Evolutionary conservation across 2,888 invertebrate species (phyloP), one percentile per base, ranked within the genome.

Genomic region (Auanema sp.): DNA sequence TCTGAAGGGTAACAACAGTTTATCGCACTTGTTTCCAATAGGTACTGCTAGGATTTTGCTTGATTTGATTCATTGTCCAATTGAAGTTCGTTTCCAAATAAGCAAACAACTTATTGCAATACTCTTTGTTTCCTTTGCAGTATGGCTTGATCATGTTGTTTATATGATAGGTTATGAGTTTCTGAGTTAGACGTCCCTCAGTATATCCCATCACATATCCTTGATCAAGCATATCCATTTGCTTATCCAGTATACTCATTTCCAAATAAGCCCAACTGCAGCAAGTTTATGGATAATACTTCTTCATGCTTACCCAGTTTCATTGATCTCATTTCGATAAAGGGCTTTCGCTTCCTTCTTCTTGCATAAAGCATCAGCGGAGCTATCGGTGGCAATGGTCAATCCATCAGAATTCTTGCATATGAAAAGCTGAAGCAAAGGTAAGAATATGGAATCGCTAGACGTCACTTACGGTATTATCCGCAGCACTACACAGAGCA

Each of bases 151-250:
- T 68, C 3, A 77, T 79, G 64, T 81, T 81, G 21, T 64, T 25
- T 40, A 80, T 72, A 65, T 78, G 77, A 51, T 74, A 57, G 44
- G 70, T 67, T 49, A 82, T 74, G 1, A 81, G 21, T 16, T 24
- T 25, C 21, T 60, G 12, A n/a, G n/a, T 11, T 71, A 40, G 25
- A n/a, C 6, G 11, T 21, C 81, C 81, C 63, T 81, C 81, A 23
- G 77, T 68, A 57, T 74, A 69, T 54, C 81, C 81, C 6, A 79
- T 79, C 5, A 77, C 70, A 58, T 79, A 83, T 23, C 80, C 81
- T 53, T 71, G 72, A n/a, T 77, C 64, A 0, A 72, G 68, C 42
- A 70, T 67, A 25, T 68, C 68, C 41, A 65, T 66, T 23, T 60
- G 58, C 23, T 66, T 66, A 25, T 65, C 65, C 24, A 66, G 65